Base-by-base conservation (phyloP, 35 echinoderm and acorn worm genomes). In the Amphiura filiformis region DNA sequence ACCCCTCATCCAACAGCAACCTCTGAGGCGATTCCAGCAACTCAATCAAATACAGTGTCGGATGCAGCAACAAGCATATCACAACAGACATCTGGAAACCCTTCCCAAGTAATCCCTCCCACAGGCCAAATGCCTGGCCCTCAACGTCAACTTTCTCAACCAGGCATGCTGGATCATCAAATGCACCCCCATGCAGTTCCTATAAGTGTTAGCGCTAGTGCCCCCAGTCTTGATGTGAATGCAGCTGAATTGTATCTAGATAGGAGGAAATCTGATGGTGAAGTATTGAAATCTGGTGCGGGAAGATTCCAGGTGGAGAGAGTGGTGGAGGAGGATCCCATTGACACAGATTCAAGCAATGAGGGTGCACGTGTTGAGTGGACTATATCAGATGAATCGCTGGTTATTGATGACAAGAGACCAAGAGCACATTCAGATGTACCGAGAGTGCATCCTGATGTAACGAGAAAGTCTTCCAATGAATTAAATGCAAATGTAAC, bases 401-500 rank as follows among this genome's bases (percentile, higher is more conserved):
- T 70, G 61, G 61, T 2, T 70, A n/a, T 70, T 15, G 61, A n/a
- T 15, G 61, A 70, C 28, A n/a, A n/a, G n/a, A 70, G 61, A 70
- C 61, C 61, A 70, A 70, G 61, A 23, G 61, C 61, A 15, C 61
- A 70, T 70, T 70, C 61, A n/a, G n/a, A n/a, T n/a, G n/a, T n/a
- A n/a, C n/a, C n/a, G n/a, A n/a, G n/a, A n/a, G n/a, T n/a, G n/a
- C n/a, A n/a, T n/a, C n/a, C n/a, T 77, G 88, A 57, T 57, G 39
- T 56, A 56, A 80, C 20, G 79, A 26, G 61, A 85, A 91, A 85
- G 89, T 91, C 89, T 91, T 91, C 89, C 89, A 91, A 38, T 78
- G 82, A 91, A 39, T 18, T 81, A 76, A 42, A 41, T 79, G 76
- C 79, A 79, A 84, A 38, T 36, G 34, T 28, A 32, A 39, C 11